A percentile compares a stretch with the other conserved stretches of the same genome.
phyloP scores from a whole-genome alignment of 2,113 vertebrate species.

The Turnix velox region DNA sequence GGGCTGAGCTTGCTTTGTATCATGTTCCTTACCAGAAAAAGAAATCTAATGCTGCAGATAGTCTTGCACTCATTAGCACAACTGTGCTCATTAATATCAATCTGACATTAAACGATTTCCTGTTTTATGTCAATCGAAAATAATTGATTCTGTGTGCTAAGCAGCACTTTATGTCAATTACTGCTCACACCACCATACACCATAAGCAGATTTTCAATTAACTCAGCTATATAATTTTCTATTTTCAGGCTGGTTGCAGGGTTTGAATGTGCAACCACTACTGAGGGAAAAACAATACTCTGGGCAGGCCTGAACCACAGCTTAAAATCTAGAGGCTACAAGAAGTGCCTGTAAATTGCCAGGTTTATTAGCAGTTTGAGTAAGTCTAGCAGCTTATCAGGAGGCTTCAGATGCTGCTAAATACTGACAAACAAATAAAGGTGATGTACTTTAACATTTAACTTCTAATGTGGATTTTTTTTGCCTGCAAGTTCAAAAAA shows the following conservation, averaged over 20 bases:
- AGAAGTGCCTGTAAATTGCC: background rate
- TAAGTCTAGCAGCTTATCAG: background rate
- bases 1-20: background rate
- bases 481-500: background rate
- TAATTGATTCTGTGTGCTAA: slow-evolving; percentile 62
- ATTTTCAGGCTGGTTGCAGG: slow-evolving; percentile 36
- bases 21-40: slow-evolving; percentile 42
- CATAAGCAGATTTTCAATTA: slow-evolving; percentile 66
- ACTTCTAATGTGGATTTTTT: background rate
- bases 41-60: slow-evolving; percentile 35
- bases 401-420: background rate
- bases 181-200: slow-evolving; percentile 33
- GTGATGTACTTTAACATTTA: background rate
- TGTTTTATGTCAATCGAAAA: slow-evolving; percentile 63
- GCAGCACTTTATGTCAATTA: slow-evolving; percentile 66
- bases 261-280: slow-evolving; percentile 21
- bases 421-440: background rate
- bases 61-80: slow-evolving; percentile 27
- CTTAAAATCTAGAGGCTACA: slow-evolving; percentile 14
- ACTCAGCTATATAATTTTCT: slow-evolving; percentile 54
- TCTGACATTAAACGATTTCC: slow-evolving; percentile 61
- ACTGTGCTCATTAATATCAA: slow-evolving; percentile 61
- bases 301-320: background rate
- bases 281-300: slow-evolving; percentile 39
- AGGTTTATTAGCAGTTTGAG: background rate